These are phyloP conservation scores for Scrobipalpa atriplicella DNA, from an alignment of 2,888 invertebrate species.

Conservation along the genomic window DNA sequence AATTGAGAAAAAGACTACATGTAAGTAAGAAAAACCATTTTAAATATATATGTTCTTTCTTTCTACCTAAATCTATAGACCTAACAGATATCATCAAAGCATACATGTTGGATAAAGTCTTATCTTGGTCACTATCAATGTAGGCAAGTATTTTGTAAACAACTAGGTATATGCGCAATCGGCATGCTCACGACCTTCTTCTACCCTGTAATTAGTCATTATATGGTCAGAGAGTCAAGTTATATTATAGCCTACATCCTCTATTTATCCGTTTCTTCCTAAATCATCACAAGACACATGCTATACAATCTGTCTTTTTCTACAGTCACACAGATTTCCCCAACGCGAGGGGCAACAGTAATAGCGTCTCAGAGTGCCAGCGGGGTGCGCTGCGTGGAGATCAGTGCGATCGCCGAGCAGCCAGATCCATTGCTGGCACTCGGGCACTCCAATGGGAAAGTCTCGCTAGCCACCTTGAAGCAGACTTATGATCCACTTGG, in stretches of 20 bases:
- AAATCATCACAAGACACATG: neutral
- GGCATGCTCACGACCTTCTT: no score
- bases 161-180: no score
- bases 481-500: constrained; percentile 86
- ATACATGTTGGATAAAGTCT: neutral
- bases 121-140: no score
- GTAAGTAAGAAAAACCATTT: constrained; percentile 49
- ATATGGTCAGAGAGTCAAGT: no score
- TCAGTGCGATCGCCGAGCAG: constrained; percentile 88
- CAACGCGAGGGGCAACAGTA: constrained; percentile 86
- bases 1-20: constrained; percentile 74
- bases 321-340: constrained; percentile 86
- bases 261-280: neutral
- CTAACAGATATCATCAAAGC: neutral
- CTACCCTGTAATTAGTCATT: no score
- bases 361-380: constrained; percentile 89
- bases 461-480: constrained; percentile 90
- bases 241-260: no score
- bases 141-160: no score
- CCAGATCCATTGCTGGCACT: constrained; percentile 92
- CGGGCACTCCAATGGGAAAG: constrained; percentile 94
- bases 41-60: neutral
- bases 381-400: constrained; percentile 94
- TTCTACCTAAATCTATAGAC: no score
- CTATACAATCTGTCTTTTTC: neutral